Evolutionary conservation across 2,888 invertebrate genomes (phyloP).

Genomic region (Papilio demoleus): DNA sequence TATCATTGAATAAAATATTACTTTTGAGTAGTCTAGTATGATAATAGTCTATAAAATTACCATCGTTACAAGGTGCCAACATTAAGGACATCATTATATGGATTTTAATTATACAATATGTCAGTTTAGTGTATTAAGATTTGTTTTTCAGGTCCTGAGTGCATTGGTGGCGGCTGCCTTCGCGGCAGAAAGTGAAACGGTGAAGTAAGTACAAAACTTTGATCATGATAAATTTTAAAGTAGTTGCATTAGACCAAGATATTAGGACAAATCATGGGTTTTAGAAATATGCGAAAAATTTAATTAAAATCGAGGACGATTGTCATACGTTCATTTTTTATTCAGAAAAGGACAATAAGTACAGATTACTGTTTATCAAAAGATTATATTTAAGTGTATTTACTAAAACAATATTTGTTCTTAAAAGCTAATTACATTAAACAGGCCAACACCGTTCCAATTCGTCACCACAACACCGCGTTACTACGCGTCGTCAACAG

Average conservation of each 20-base stretch:
- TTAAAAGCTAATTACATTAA: constrained; percentile 15
- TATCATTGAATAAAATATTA: not conserved
- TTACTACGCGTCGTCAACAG: constrained; percentile 32
- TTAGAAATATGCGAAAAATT: too few relatives aligned
- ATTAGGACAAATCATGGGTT: too few relatives aligned
- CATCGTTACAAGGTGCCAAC: not conserved
- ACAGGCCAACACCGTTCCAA: constrained; percentile 53
- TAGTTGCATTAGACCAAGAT: not conserved
- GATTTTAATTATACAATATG: constrained; percentile 12
- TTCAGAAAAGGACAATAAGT: too few relatives aligned
- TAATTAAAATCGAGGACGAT: too few relatives aligned
- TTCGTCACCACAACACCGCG: constrained; percentile 39
- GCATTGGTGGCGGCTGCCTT: constrained; percentile 65
- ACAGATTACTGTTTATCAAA: too few relatives aligned
- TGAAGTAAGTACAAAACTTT: constrained; percentile 52
- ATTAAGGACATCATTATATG: constrained; percentile 23
- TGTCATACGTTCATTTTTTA: too few relatives aligned
- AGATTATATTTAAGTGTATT: too few relatives aligned
- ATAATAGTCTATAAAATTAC: constrained; percentile 23
- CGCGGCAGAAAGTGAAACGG: constrained; percentile 57
- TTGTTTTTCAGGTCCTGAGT: constrained; percentile 64
- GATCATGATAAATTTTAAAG: not conserved
- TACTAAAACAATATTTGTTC: too few relatives aligned
- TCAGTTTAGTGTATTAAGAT: constrained; percentile 2
- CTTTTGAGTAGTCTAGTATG: constrained; percentile 14